Conservation (phyloP, 2,797 vertebrate species). For the Streptopelia turtur region DNA sequence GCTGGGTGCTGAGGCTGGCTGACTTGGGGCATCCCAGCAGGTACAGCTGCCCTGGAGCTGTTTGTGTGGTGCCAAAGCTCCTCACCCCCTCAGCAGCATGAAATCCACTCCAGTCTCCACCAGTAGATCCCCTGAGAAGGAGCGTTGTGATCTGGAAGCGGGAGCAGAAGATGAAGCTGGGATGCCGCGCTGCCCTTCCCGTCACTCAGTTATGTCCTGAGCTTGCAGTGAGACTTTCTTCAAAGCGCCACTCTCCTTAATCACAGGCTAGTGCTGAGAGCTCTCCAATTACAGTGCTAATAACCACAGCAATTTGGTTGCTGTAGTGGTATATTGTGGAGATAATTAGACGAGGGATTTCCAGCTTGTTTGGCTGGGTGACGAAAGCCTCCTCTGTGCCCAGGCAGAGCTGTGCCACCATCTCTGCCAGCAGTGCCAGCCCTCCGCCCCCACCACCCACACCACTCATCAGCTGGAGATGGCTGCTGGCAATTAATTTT, state of each 20-base stretch:
- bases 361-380: not conserved
- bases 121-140: not conserved
- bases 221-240: not conserved
- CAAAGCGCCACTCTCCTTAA: not conserved
- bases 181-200: not conserved
- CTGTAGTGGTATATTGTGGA: not conserved
- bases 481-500: not conserved
- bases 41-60: not conserved
- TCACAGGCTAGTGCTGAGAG: not conserved
- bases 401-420: not conserved
- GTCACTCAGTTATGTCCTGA: fast-evolving
- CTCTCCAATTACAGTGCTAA: not conserved
- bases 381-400: not conserved
- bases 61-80: not conserved
- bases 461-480: not conserved
- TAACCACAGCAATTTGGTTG: not conserved
- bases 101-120: not conserved
- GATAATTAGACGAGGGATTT: slow-evolving; percentile 43
- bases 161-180: not conserved
- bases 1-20: not conserved
- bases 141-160: fast-evolving
- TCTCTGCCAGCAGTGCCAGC: not conserved
- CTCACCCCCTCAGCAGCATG: not conserved
- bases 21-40: not conserved
- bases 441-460: not conserved